phyloP scores from a whole-genome alignment of 2,797 vertebrate species.

The Platyrinchus mystaceus region DNA sequence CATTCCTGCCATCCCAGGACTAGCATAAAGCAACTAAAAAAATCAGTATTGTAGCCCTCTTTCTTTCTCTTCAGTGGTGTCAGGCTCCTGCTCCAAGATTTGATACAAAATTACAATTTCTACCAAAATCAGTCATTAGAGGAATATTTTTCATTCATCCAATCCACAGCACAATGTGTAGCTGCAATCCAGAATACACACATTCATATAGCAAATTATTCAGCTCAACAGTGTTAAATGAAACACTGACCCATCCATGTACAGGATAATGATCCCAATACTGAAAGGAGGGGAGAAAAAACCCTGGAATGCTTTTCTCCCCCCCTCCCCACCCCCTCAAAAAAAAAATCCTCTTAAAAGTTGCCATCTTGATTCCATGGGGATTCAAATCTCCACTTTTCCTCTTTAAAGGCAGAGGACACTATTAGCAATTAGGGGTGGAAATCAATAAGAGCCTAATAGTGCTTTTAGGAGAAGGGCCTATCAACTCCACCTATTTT shows the following conservation, averaged over 20 bases:
- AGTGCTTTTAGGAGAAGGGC: not conserved
- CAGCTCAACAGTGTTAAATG: not conserved
- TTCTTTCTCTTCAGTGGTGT: not conserved
- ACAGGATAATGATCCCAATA: not conserved
- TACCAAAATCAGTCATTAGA: not conserved
- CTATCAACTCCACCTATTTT: not conserved
- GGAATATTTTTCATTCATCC: not conserved
- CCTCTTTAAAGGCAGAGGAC: not conserved
- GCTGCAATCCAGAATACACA: not conserved
- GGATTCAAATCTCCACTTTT: not conserved
- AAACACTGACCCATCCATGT: not conserved
- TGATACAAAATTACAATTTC: not conserved
- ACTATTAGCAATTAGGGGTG: not conserved
- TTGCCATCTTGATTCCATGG: not conserved
- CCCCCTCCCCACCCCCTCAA: not conserved
- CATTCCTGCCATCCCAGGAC: not conserved
- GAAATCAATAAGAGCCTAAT: not conserved
- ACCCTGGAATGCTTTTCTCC: not conserved
- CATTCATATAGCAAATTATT: not conserved
- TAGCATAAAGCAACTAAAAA: not conserved
- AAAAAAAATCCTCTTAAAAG: not conserved
- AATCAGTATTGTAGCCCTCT: not conserved
- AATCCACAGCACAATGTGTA: not conserved
- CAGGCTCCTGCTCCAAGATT: not conserved
- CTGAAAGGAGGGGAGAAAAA: not conserved